phyloP scores from a whole-genome alignment of 1,140 invertebrate species.

The Glossosoma conforme region DNA sequence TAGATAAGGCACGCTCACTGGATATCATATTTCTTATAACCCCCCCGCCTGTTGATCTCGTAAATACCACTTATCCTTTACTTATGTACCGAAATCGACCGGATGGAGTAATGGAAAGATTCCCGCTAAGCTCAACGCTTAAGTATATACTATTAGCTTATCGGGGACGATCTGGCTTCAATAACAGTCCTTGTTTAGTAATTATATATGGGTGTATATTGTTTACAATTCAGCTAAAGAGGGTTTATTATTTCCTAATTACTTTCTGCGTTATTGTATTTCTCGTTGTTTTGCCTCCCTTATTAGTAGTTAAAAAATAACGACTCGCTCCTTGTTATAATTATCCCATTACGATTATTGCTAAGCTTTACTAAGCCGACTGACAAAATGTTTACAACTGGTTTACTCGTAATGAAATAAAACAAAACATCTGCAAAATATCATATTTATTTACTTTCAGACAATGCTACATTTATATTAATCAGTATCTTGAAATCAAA shows the following conservation, averaged over 20 bases:
- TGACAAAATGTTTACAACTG: no score
- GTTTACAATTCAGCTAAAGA: background rate
- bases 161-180: background rate
- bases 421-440: no score
- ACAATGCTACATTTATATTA: no score
- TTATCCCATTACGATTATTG: no score
- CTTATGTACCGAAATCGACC: slow-evolving; percentile 15
- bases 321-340: no score
- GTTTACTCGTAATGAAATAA: no score
- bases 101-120: slow-evolving; percentile 19
- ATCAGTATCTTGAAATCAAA: no score
- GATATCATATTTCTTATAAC: slow-evolving; percentile 29
- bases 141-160: background rate
- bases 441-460: no score
- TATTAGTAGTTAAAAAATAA: no score
- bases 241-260: slow-evolving; percentile 4
- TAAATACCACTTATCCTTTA: slow-evolving; percentile 27
- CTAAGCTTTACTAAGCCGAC: no score
- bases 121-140: background rate
- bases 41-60: slow-evolving; percentile 24
- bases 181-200: slow-evolving; percentile 14
- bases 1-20: slow-evolving; percentile 24
- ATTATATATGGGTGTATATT: slow-evolving; percentile 19
- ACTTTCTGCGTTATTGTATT: background rate
- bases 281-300: no score